These are phyloP conservation scores for Megalops atlanticus DNA, from an alignment of 2,113 vertebrate species.

Conservation along the genomic window DNA sequence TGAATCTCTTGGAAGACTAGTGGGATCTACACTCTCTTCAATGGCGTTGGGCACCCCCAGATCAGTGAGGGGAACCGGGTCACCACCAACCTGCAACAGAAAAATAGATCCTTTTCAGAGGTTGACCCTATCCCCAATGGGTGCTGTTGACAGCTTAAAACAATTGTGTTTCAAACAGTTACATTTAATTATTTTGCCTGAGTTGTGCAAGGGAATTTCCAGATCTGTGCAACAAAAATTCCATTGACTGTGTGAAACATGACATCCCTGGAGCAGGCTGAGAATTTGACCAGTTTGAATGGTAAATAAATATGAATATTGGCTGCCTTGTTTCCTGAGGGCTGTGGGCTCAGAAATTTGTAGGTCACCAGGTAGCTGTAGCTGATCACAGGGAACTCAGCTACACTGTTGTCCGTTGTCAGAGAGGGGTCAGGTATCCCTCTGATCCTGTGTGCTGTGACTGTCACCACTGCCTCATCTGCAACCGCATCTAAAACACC, in stretches of 20 bases:
- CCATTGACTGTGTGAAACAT: too few species aligned
- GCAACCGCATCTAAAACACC: constrained; percentile 65
- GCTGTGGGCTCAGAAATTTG: constrained; percentile 53
- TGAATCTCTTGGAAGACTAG: not conserved
- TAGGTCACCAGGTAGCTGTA: constrained; percentile 79
- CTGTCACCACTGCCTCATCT: constrained; percentile 58
- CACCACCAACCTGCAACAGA: constrained; percentile 21
- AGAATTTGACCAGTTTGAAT: too few species aligned
- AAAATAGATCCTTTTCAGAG: too few species aligned
- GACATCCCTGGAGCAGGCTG: too few species aligned
- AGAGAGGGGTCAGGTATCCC: constrained; percentile 65
- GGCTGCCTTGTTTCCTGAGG: constrained; percentile 37
- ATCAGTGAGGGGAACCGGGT: constrained; percentile 8
- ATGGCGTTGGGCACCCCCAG: not conserved
- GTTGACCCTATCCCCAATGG: too few species aligned
- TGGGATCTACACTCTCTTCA: not conserved
- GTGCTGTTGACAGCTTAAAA: too few species aligned
- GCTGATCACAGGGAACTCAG: constrained; percentile 59
- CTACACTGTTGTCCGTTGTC: constrained; percentile 33
- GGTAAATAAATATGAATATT: too few species aligned
- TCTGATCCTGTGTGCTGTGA: constrained; percentile 67
- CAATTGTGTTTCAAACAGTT: too few species aligned
- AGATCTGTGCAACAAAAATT: too few species aligned
- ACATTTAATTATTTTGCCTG: too few species aligned
- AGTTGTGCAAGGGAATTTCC: not conserved